Evolutionary conservation across 1,140 invertebrate species (phyloP).

Genomic region (Drosophila ambigua): DNA sequence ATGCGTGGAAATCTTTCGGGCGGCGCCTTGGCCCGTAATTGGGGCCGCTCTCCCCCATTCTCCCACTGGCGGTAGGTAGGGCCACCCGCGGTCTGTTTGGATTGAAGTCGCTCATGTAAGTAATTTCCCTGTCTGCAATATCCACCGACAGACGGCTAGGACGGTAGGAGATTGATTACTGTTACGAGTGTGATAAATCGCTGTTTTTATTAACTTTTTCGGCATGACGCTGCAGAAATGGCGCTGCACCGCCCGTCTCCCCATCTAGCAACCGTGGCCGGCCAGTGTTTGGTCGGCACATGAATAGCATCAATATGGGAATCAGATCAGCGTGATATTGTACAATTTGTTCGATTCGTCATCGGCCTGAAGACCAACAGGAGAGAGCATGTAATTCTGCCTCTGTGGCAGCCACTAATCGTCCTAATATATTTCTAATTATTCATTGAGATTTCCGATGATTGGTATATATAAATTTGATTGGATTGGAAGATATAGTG

Average conservation of each 20-base stretch:
- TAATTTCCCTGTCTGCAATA: constrained; percentile 55
- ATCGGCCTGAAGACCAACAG: constrained; percentile 2
- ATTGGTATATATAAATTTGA: no score
- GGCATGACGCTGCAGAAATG: constrained; percentile 64
- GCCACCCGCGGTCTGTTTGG: constrained; percentile 62
- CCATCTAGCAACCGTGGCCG: background rate
- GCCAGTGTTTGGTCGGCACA: constrained; percentile 25
- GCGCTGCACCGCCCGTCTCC: constrained; percentile 9
- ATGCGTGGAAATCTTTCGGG: constrained; percentile 5
- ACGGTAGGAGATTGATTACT: constrained; percentile 70
- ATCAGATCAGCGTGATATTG: constrained; percentile 81
- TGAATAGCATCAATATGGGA: constrained; percentile 64
- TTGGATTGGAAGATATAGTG: no score
- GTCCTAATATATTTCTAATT: constrained; percentile 1
- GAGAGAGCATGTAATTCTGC: no score
- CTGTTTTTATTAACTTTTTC: constrained; percentile 83
- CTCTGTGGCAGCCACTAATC: constrained; percentile 11
- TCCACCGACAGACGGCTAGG: constrained; percentile 38
- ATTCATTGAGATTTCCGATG: no score
- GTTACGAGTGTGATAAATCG: constrained; percentile 83
- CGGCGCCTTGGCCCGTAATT: constrained; percentile 28
- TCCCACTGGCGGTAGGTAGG: constrained; percentile 5
- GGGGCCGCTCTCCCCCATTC: constrained; percentile 9
- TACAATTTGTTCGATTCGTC: constrained; percentile 63
- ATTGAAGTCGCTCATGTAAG: constrained; percentile 75